Percentiles rank a stretch among this genome's conserved stretches.
Evolutionary conservation across 1,140 invertebrate genomes (phyloP).

Genomic region (Macrotrachela quadricornifera): DNA sequence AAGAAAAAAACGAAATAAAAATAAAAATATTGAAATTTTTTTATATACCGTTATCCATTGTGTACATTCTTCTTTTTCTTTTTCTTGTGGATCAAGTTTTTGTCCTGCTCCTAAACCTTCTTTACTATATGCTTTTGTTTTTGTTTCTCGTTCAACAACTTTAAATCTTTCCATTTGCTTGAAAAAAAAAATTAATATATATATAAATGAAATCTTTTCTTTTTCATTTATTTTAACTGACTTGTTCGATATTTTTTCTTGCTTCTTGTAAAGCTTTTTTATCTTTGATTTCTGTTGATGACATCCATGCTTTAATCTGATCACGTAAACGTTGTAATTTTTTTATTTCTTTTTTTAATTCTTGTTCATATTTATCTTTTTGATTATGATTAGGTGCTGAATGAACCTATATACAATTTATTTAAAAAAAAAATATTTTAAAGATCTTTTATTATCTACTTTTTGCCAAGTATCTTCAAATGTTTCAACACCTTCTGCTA

Average conservation of each 20-base stretch:
- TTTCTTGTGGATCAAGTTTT: constrained; percentile 90
- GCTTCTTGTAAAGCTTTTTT: constrained; percentile 82
- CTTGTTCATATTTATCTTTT: constrained; percentile 99
- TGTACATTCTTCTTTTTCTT: constrained; percentile 80
- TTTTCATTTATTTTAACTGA: constrained; percentile 33
- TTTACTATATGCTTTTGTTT: constrained; percentile 87
- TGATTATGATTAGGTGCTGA: constrained; percentile 98
- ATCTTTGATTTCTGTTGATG: constrained; percentile 96
- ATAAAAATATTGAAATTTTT: too few species aligned
- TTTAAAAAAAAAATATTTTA: too few species aligned
- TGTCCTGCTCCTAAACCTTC: constrained; percentile 95
- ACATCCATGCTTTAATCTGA: constrained; percentile 99
- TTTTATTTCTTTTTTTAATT: constrained; percentile 99
- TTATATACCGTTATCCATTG: constrained; percentile 58
- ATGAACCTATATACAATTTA: constrained; percentile 14
- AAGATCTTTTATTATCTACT: constrained; percentile 31
- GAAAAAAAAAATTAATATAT: constrained; percentile 9
- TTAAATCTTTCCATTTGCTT: constrained; percentile 99
- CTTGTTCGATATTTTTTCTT: constrained; percentile 90
- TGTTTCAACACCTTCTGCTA: constrained; percentile 87
- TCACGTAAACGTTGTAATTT: constrained; percentile 89
- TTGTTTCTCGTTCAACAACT: constrained; percentile 94
- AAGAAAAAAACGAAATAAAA: constrained; percentile 1
- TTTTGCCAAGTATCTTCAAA: constrained; percentile 99
- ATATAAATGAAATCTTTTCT: too few species aligned